phyloP scores from a whole-genome alignment of 2,797 vertebrate species.

The Rhynchonycteris naso region DNA sequence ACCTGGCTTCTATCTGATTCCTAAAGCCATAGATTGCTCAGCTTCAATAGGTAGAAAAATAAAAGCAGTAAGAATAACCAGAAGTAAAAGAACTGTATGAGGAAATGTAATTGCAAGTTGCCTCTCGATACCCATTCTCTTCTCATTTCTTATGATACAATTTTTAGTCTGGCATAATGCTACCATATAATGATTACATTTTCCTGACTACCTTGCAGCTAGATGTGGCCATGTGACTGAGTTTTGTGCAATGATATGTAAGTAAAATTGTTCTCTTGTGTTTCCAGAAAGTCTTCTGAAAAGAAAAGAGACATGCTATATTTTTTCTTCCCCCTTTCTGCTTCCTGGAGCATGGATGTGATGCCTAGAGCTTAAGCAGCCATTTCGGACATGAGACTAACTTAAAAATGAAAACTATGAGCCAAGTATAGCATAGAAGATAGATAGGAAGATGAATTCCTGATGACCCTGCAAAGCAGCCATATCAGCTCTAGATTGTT shows the following conservation, averaged over 20 bases:
- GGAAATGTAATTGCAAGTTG: not conserved
- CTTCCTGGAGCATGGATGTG: not conserved
- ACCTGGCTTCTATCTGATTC: not conserved
- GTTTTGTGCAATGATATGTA: constrained; percentile 6
- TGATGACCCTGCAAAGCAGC: not conserved
- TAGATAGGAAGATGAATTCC: not conserved
- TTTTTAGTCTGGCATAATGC: not conserved
- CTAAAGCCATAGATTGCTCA: not conserved
- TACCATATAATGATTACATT: not conserved
- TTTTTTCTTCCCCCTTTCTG: not conserved
- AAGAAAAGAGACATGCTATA: not conserved
- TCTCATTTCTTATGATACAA: not conserved
- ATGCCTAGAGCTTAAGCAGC: not conserved
- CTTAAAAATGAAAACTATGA: constrained; percentile 38
- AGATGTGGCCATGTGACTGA: not conserved
- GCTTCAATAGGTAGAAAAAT: not conserved
- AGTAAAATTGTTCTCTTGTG: not conserved
- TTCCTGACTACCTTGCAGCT: not conserved
- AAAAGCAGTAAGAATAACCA: not conserved
- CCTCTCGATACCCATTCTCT: not conserved
- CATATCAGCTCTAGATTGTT: not conserved
- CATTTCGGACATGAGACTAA: not conserved
- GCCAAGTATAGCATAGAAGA: not conserved
- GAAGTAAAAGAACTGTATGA: constrained; percentile 12
- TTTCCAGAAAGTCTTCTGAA: constrained; percentile 50